Base-by-base conservation (phyloP, 2,113 vertebrate species). In the Laticauda colubrina region DNA sequence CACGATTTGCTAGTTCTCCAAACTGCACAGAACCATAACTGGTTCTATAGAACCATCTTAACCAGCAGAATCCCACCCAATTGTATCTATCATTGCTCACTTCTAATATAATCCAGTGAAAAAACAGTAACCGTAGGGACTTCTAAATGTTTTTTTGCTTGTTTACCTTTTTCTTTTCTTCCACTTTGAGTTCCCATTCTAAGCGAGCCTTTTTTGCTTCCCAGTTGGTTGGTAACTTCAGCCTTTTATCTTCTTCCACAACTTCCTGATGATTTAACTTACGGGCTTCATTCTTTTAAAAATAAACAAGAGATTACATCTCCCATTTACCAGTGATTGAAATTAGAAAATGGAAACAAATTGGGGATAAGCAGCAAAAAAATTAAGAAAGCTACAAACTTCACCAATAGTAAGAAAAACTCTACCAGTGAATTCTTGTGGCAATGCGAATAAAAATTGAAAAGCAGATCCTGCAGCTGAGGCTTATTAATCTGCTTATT, bases 221-320 rank as follows among this genome's bases (percentile, higher is more conserved):
- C 99, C 99, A 99, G 95, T 99, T 99, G 0, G 98, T 43, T 0
- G 99, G 99, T 7, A 99, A 94, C 26, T 99, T 99, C 21, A 98
- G 96, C 23, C 98, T 97, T 93, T 99, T 99, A 93, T 99, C 99
- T 96, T 99, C 99, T 94, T 99, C 99, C 93, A 98, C 97, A 90
- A 99, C 99, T 93, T 99, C 99, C 26, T 98, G 98, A 91, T 99
- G 98, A 94, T 99, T 99, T 85, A 99, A 97, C 34, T 99, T 99
- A 57, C 98, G 98, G 5, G 99, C 99, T 97, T 99, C 99, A 57
- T 99, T 98, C 99, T 99, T 94, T 81, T 26, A 93, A 14, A 90
- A 0, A 0, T 21, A 81, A 69, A 69, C 64, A 34, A n/a, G 64
- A n/a, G 2, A 75, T 14, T 75, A 88, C 88, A 75, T 26, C 2